phyloP scores from a whole-genome alignment of 2,797 vertebrate genomes.

The Hippoglossus hippoglossus region DNA sequence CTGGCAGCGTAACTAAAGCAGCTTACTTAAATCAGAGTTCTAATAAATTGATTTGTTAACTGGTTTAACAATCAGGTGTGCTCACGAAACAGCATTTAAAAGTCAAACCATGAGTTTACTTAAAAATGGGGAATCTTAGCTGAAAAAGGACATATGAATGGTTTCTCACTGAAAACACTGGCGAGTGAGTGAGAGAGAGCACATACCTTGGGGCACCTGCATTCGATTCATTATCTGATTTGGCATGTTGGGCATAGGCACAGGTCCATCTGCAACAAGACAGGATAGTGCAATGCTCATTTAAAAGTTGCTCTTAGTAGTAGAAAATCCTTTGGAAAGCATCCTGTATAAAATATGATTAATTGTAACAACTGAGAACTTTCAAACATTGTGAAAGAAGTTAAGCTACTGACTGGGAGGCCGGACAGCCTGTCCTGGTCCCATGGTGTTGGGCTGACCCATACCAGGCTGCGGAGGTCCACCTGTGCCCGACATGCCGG shows the following conservation, averaged over 20 bases:
- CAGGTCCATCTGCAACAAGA: constrained; percentile 90
- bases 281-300: background rate
- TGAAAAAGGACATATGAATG: background rate
- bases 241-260: constrained; percentile 92
- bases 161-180: background rate
- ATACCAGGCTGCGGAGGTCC: constrained; percentile 90
- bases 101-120: background rate
- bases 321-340: background rate
- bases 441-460: constrained; percentile 87
- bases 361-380: too few relatives aligned
- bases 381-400: background rate
- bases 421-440: constrained; percentile 88
- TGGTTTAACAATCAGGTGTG: background rate
- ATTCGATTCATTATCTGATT: constrained; percentile 92
- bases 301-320: background rate
- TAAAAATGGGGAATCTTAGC: background rate
- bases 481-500: constrained; percentile 85
- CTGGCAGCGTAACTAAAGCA: constrained; percentile 13
- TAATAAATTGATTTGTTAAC: background rate
- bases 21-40: constrained; percentile 6
- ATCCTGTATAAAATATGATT: background rate
- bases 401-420: constrained; percentile 89
- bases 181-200: background rate
- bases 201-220: constrained; percentile 94
- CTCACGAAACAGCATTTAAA: constrained; percentile 13